A percentile compares a stretch with the other conserved stretches of the same genome.
Evolutionary conservation across 2,113 vertebrate genomes (phyloP).

Genomic region (Xiphias gladius): DNA sequence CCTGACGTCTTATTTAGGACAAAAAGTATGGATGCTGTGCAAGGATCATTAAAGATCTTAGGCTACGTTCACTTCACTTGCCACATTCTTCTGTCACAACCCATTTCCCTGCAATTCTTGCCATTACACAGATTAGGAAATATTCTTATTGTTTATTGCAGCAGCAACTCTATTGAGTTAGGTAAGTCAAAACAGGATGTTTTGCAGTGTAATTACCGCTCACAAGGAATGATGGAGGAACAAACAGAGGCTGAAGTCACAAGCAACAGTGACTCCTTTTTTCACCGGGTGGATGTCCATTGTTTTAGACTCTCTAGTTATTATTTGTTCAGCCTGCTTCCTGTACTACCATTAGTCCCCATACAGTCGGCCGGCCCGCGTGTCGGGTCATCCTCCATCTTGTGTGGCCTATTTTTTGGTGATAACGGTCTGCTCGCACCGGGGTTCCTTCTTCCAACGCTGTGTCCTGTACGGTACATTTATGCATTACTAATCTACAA

Average conservation of each 20-base stretch:
- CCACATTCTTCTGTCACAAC: constrained; percentile 71
- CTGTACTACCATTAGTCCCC: constrained; percentile 60
- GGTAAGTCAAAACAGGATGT: constrained; percentile 83
- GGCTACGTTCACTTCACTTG: constrained; percentile 51
- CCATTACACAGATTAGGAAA: constrained; percentile 75
- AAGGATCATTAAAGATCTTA: constrained; percentile 34
- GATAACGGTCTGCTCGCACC: constrained; percentile 13
- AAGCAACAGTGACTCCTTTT: constrained; percentile 60
- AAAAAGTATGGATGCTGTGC: constrained; percentile 46
- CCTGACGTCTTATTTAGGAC: constrained; percentile 68
- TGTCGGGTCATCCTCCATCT: constrained; percentile 38
- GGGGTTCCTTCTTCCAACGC: neutral
- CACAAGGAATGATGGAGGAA: constrained; percentile 78
- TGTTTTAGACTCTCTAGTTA: constrained; percentile 73
- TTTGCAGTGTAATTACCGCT: constrained; percentile 80
- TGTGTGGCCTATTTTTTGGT: constrained; percentile 27
- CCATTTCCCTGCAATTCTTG: constrained; percentile 70
- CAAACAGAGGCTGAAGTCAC: constrained; percentile 77
- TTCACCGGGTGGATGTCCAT: constrained; percentile 61
- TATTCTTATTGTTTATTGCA: constrained; percentile 75
- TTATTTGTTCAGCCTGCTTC: constrained; percentile 64
- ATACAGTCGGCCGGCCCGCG: constrained; percentile 29
- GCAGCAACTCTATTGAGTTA: constrained; percentile 80
- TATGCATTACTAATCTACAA: no score
- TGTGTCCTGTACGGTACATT: neutral